A percentile compares a stretch with the other conserved stretches of the same genome.
Evolutionary conservation across 2,888 invertebrate genomes (phyloP).

Genomic region (Ferrisia virgata): DNA sequence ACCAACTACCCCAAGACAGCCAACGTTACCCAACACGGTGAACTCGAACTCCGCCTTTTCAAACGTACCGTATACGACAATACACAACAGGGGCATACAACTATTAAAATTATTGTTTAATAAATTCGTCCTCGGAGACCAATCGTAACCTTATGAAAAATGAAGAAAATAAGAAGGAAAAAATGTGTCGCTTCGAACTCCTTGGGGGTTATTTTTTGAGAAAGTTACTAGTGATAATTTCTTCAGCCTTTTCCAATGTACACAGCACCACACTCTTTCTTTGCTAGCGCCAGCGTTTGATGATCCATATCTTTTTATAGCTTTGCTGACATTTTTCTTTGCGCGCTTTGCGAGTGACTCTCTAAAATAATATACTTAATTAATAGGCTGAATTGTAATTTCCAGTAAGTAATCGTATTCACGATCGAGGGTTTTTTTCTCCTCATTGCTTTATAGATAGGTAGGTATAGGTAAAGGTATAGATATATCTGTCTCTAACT

Average conservation of each 20-base stretch:
- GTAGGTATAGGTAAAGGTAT: no score
- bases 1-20: constrained; percentile 5
- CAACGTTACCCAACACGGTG: neutral
- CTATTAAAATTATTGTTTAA: constrained; percentile 41
- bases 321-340: constrained; percentile 34
- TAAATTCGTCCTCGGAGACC: constrained; percentile 45
- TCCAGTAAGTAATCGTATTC: neutral
- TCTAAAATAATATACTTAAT: neutral
- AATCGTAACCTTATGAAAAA: constrained; percentile 44
- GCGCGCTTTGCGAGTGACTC: neutral
- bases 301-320: constrained; percentile 43
- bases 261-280: neutral
- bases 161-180: constrained; percentile 18
- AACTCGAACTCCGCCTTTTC: neutral
- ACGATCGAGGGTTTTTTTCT: neutral
- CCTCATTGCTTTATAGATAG: neutral
- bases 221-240: constrained; percentile 32
- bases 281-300: constrained; percentile 35
- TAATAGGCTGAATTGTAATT: constrained; percentile 9
- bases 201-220: constrained; percentile 31
- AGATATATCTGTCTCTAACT: no score
- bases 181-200: constrained; percentile 28
- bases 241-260: constrained; percentile 35
- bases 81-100: neutral
- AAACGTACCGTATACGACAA: neutral